Percentiles rank a stretch among this genome's conserved stretches.
These are phyloP conservation scores for Mimachlamys varia DNA, from an alignment of 2,888 invertebrate species.

Conservation along the genomic window DNA sequence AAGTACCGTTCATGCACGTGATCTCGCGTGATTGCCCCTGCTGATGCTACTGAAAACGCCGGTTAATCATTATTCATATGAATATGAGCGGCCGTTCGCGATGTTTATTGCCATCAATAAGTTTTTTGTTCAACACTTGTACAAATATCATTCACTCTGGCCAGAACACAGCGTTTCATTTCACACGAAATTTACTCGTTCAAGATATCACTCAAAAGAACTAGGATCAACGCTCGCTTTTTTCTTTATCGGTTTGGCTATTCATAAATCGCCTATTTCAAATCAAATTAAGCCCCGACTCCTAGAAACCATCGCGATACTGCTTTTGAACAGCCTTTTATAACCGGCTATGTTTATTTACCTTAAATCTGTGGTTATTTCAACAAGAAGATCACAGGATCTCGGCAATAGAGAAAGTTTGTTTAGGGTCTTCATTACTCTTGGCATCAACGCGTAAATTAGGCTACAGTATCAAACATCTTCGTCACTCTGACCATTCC, in stretches of 20 bases:
- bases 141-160: not conserved
- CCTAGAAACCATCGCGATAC: constrained; percentile 34
- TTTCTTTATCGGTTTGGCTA: constrained; percentile 26
- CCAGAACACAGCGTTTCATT: constrained; percentile 7
- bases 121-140: constrained; percentile 29
- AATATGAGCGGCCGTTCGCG: not conserved
- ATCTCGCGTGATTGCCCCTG: not conserved
- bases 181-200: constrained; percentile 32
- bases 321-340: constrained; percentile 11
- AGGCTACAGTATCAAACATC: constrained; percentile 26
- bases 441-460: constrained; percentile 20
- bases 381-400: constrained; percentile 34
- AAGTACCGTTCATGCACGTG: constrained; percentile 9
- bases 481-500: constrained; percentile 30
- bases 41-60: not conserved
- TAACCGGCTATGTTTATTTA: constrained; percentile 8
- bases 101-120: constrained; percentile 24
- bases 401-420: constrained; percentile 20
- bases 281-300: constrained; percentile 34
- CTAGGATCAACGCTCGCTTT: constrained; percentile 31
- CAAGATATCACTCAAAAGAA: constrained; percentile 22
- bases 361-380: constrained; percentile 5
- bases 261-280: constrained; percentile 34
- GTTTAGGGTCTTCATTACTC: constrained; percentile 36
- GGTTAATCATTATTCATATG: constrained; percentile 13